These are phyloP conservation scores for Hephaestus fuliginosus DNA, from an alignment of 2,797 vertebrate species.

Conservation along the genomic window DNA sequence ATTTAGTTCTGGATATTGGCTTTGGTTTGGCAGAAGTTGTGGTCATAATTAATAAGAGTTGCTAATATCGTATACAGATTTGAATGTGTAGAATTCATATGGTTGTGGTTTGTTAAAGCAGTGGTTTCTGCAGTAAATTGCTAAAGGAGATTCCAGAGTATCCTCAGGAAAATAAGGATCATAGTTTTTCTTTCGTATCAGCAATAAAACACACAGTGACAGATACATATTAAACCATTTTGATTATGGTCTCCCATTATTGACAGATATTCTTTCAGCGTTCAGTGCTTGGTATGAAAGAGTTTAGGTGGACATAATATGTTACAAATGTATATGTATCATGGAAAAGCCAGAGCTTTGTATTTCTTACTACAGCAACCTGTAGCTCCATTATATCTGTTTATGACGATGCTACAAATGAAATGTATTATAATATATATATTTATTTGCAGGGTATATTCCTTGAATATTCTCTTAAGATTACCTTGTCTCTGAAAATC, in stretches of 20 bases:
- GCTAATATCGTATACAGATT: background rate
- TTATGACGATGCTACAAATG: conserved; percentile 7
- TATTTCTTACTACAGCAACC: background rate
- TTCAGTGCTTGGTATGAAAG: background rate
- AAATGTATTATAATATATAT: background rate
- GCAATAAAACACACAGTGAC: background rate
- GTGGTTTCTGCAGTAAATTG: background rate
- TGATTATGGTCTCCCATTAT: background rate
- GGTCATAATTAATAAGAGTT: conserved; percentile 29
- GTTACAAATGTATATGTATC: background rate
- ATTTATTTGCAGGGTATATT: background rate
- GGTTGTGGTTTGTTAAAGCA: conserved; percentile 29
- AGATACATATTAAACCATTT: background rate
- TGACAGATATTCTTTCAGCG: background rate
- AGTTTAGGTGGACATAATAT: background rate
- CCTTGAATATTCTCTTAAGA: background rate
- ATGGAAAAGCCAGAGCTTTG: background rate
- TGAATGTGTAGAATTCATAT: background rate
- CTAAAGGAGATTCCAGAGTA: background rate
- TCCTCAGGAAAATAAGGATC: background rate
- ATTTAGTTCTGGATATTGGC: conserved; percentile 36
- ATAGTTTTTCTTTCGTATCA: background rate
- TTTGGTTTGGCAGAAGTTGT: conserved; percentile 10
- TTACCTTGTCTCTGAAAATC: background rate
- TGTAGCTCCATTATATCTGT: background rate